A percentile compares a stretch with the other conserved stretches of the same genome.
These are phyloP conservation scores for Spermophilus dauricus DNA, from an alignment of 2,113 vertebrate species.

Conservation along the genomic window DNA sequence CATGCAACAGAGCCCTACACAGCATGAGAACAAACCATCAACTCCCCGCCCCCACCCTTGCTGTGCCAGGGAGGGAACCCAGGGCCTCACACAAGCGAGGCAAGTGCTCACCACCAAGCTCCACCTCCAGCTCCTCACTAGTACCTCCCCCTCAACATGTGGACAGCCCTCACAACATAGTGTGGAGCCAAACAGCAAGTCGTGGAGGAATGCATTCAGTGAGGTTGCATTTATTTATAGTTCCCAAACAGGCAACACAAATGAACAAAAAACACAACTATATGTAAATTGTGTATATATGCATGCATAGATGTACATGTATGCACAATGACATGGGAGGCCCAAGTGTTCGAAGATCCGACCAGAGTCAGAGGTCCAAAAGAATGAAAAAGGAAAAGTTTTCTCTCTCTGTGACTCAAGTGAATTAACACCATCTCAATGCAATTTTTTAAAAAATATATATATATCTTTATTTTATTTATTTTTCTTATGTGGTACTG, in stretches of 20 bases:
- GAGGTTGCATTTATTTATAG: background rate
- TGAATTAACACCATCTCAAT: background rate
- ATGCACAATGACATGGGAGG: background rate
- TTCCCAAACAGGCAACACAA: background rate
- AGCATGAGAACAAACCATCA: background rate
- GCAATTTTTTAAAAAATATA: no score
- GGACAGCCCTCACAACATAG: background rate
- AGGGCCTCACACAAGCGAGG: background rate
- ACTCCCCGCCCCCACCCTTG: background rate
- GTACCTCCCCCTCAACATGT: background rate
- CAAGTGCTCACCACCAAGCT: background rate
- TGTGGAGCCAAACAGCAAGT: background rate
- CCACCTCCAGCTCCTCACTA: background rate
- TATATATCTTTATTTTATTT: no score
- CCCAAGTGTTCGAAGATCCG: background rate
- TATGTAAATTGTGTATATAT: background rate
- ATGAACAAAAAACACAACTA: no score
- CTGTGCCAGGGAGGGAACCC: background rate
- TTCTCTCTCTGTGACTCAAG: background rate
- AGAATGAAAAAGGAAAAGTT: background rate
- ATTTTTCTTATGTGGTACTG: no score
- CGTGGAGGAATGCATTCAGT: background rate
- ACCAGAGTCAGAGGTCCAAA: background rate
- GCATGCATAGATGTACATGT: background rate
- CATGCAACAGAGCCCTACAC: background rate